Evolutionary conservation across 2,797 vertebrate species (phyloP).

Genomic region (Salmo trutta): DNA sequence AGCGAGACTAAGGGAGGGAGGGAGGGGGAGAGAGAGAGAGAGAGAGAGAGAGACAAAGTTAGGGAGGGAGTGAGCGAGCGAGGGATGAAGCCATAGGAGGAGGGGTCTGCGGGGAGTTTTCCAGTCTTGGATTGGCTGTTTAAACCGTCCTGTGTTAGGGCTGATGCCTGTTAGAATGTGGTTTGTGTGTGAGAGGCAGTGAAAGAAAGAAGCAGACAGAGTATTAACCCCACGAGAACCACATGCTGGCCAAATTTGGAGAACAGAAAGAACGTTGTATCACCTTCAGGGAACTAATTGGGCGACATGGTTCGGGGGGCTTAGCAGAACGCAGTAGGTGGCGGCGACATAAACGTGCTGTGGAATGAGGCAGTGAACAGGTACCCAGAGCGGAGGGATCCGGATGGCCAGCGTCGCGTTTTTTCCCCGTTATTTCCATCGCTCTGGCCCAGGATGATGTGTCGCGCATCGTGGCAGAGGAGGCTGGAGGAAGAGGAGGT

Average conservation of each 20-base stretch:
- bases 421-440: neutral
- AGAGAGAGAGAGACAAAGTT: slow-evolving; percentile 30
- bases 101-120: slow-evolving; percentile 42
- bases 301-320: slow-evolving; percentile 21
- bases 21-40: slow-evolving; percentile 3
- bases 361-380: slow-evolving; percentile 32
- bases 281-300: slow-evolving; percentile 59
- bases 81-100: slow-evolving; percentile 22
- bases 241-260: slow-evolving; percentile 40
- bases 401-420: neutral
- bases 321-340: slow-evolving; percentile 41
- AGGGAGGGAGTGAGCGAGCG: slow-evolving; percentile 31
- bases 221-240: neutral
- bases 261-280: slow-evolving; percentile 37
- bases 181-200: slow-evolving; percentile 21
- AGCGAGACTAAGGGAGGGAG: slow-evolving; percentile 23
- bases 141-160: slow-evolving; percentile 51
- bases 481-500: slow-evolving; percentile 69
- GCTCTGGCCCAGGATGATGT: slow-evolving; percentile 61
- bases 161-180: slow-evolving; percentile 55
- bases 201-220: neutral
- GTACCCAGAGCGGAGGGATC: slow-evolving; percentile 18
- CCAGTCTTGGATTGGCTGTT: slow-evolving; percentile 63
- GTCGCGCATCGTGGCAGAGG: slow-evolving; percentile 64
- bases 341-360: slow-evolving; percentile 18